Conservation (phyloP, 2,888 invertebrate species). For the Aethes cnicana region DNA sequence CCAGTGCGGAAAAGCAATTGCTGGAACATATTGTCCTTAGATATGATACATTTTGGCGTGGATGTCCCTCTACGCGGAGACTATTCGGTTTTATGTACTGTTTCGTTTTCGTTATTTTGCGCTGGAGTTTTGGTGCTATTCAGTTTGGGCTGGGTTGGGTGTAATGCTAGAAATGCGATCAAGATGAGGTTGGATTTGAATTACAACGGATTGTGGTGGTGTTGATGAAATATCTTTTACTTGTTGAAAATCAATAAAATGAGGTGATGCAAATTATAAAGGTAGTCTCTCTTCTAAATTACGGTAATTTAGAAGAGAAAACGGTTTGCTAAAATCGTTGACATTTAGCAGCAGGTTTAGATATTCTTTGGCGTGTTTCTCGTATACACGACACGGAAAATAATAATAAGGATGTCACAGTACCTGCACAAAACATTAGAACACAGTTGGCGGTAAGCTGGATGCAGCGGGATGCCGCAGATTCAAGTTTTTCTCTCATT, state of each 20-base stretch:
- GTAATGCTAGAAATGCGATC: neutral
- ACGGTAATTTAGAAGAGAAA: no score
- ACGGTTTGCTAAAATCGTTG: no score
- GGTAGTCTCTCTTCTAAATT: no score
- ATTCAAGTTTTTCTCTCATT: constrained; percentile 16
- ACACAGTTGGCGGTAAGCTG: constrained; percentile 4
- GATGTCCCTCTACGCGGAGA: constrained; percentile 1
- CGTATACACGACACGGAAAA: neutral
- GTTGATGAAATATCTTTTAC: no score
- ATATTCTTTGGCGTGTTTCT: no score
- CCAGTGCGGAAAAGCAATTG: no score
- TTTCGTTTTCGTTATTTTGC: neutral
- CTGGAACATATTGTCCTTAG: constrained; percentile 27
- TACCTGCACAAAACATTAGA: constrained; percentile 1
- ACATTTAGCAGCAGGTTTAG: no score
- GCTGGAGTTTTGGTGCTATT: neutral
- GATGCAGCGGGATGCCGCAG: constrained; percentile 13
- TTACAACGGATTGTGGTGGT: no score
- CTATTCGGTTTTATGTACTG: constrained; percentile 23
- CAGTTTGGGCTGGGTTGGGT: neutral
- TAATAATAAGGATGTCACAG: constrained; percentile 12
- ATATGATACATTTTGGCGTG: constrained; percentile 26
- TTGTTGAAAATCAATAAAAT: no score
- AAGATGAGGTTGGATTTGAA: neutral
- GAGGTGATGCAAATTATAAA: no score